phyloP scores from a whole-genome alignment of 1,140 invertebrate species.

The Drosophila erecta region DNA sequence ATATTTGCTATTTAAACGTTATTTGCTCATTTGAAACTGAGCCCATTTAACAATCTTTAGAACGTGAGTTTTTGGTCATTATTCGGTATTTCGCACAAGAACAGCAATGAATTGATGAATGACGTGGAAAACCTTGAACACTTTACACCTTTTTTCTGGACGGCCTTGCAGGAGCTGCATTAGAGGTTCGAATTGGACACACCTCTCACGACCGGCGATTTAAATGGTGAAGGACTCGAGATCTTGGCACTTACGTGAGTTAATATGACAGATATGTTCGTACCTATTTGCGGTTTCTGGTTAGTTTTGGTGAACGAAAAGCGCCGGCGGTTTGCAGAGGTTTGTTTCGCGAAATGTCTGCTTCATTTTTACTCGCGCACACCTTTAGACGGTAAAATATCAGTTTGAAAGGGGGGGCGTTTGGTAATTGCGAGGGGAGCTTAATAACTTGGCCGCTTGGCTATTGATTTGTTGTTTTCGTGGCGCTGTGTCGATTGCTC shows the following conservation, averaged over 20 bases:
- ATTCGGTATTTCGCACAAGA: conserved; percentile 15
- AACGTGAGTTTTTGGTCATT: background rate
- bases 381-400: conserved; percentile 15
- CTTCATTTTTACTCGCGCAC: conserved; percentile 26
- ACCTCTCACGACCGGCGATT: conserved; percentile 17
- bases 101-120: conserved; percentile 10
- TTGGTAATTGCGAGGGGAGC: conserved; percentile 12
- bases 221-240: background rate
- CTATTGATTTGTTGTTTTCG: conserved; percentile 49
- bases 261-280: conserved; percentile 23
- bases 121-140: conserved; percentile 62
- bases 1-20: no score
- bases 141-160: conserved; percentile 44
- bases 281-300: conserved; percentile 13
- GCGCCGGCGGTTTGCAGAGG: conserved; percentile 22
- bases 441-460: conserved; percentile 33
- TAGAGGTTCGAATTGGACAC: conserved; percentile 47
- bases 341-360: conserved; percentile 6
- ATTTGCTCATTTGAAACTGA: background rate
- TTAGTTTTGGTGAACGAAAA: conserved; percentile 15
- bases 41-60: background rate
- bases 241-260: conserved; percentile 41
- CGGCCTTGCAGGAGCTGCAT: conserved; percentile 16
- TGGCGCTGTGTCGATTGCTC: conserved; percentile 37
- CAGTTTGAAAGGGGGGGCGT: conserved; percentile 16